Conservation (phyloP, 2,113 vertebrate species). For the Aspiorhynchus laticeps region DNA sequence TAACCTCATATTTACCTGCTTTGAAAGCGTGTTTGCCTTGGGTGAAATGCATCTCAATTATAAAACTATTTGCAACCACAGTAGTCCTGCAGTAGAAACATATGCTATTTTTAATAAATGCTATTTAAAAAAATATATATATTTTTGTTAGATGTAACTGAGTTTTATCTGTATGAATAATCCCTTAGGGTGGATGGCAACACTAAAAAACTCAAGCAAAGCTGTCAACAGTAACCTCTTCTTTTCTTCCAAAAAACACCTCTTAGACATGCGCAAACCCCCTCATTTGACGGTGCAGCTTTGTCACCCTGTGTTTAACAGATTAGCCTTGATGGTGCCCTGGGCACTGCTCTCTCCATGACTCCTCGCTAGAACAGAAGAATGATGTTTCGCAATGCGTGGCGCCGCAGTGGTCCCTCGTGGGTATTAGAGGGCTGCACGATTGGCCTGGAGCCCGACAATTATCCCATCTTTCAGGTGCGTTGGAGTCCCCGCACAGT, state of each 20-base stretch:
- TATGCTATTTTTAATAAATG: too few species aligned
- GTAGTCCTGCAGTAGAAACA: conserved; percentile 10
- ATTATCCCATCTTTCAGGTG: conserved; percentile 74
- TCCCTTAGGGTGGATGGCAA: conserved; percentile 42
- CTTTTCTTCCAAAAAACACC: conserved; percentile 33
- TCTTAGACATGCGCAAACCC: neutral
- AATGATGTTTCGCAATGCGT: conserved; percentile 74
- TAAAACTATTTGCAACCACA: conserved; percentile 16
- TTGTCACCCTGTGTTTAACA: conserved; percentile 72
- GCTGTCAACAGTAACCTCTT: conserved; percentile 32
- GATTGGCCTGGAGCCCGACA: conserved; percentile 70
- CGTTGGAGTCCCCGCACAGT: conserved; percentile 69
- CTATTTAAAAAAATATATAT: too few species aligned
- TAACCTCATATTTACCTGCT: conserved; percentile 19
- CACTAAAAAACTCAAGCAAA: conserved; percentile 31
- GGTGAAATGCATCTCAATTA: conserved; percentile 42
- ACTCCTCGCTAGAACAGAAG: conserved; percentile 57
- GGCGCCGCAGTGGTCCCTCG: conserved; percentile 73
- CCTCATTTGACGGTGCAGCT: conserved; percentile 60
- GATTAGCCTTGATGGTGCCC: conserved; percentile 74
- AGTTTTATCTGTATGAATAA: conserved; percentile 6
- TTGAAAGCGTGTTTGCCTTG: conserved; percentile 26
- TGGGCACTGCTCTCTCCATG: conserved; percentile 57
- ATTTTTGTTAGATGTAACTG: conserved; percentile 24
- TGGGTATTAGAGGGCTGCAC: conserved; percentile 73